Evolutionary conservation across 2,888 invertebrate genomes (phyloP).

Genomic region (Rhimphoctona megacephalus): DNA sequence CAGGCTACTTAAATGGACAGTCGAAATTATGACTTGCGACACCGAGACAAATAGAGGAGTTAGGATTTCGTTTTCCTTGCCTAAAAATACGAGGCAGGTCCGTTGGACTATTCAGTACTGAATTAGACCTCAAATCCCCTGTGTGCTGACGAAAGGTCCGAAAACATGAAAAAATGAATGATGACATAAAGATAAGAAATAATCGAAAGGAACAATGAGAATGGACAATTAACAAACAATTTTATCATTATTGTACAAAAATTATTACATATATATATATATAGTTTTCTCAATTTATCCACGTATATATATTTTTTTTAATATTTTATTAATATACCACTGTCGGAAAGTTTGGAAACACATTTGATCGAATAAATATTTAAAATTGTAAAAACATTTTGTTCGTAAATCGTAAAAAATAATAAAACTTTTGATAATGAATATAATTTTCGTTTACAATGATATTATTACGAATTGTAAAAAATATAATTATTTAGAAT

Average conservation of each 20-base stretch:
- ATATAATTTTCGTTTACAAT: background rate
- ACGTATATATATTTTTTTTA: constrained; percentile 21
- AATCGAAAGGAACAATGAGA: constrained; percentile 19
- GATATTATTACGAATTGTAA: background rate
- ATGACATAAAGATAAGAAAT: background rate
- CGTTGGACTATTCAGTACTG: too few species aligned
- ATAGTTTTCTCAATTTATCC: constrained; percentile 18
- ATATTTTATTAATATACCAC: constrained; percentile 32
- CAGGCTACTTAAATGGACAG: background rate
- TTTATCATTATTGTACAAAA: constrained; percentile 44
- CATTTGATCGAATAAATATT: background rate
- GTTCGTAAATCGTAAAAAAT: background rate
- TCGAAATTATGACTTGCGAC: background rate
- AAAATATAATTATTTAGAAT: background rate
- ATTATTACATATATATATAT: constrained; percentile 36
- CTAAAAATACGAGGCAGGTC: too few species aligned
- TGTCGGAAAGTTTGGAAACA: background rate
- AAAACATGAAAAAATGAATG: background rate
- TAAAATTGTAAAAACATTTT: background rate
- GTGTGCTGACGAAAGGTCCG: background rate
- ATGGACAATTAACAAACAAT: constrained; percentile 8
- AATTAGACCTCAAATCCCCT: background rate
- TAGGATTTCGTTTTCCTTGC: too few species aligned
- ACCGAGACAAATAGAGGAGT: background rate
- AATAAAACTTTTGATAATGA: background rate